Evolutionary conservation across 2,797 vertebrate species (phyloP).

Genomic region (Syngnathus acus): DNA sequence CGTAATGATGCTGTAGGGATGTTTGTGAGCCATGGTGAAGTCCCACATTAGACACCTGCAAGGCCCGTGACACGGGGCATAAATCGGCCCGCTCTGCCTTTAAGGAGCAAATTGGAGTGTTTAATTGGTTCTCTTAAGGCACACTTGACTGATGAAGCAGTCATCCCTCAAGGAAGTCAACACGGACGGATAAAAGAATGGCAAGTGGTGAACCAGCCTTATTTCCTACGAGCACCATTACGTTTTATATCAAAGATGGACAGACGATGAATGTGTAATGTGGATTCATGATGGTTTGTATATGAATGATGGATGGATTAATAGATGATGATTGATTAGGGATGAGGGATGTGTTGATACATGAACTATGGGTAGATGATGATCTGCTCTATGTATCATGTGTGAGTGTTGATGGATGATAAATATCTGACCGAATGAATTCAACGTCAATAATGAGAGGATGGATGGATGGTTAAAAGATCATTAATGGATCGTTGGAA

Average conservation of each 20-base stretch:
- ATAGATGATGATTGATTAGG: background rate
- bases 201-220: background rate
- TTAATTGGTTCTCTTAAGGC: slow-evolving; percentile 27
- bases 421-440: background rate
- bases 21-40: background rate
- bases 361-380: background rate
- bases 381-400: background rate
- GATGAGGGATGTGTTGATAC: background rate
- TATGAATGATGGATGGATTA: background rate
- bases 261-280: background rate
- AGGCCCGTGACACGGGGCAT: slow-evolving; percentile 15
- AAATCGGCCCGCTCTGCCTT: slow-evolving; percentile 16
- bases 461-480: no score
- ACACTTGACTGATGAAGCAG: slow-evolving; percentile 24
- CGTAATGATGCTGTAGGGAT: background rate
- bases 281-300: background rate
- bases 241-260: background rate
- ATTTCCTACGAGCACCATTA: background rate
- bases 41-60: background rate
- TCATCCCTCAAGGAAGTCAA: slow-evolving; percentile 17
- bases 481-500: no score
- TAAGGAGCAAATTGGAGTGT: background rate
- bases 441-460: no score
- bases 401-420: no score
- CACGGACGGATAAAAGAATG: slow-evolving; percentile 16